These are phyloP conservation scores for Elephantulus edwardii DNA, from an alignment of 2,113 vertebrate species.

Conservation along the genomic window DNA sequence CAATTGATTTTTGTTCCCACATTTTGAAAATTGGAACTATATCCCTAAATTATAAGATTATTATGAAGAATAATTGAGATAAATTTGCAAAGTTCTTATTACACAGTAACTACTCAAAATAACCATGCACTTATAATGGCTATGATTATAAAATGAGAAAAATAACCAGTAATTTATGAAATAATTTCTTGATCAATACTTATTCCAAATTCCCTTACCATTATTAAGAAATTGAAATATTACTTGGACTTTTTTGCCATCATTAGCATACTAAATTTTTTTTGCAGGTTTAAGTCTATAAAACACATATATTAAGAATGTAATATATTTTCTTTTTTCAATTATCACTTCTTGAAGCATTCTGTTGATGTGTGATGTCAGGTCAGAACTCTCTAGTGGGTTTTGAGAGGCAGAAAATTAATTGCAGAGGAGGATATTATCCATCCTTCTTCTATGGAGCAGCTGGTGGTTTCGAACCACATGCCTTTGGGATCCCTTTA, in stretches of 20 bases:
- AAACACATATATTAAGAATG: neutral
- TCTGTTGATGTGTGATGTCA: too few species aligned
- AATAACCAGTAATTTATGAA: neutral
- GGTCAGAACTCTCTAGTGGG: too few species aligned
- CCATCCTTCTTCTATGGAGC: too few species aligned
- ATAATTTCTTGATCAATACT: neutral
- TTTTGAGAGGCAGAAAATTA: too few species aligned
- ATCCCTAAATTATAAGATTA: neutral
- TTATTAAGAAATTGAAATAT: neutral
- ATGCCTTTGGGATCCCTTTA: too few species aligned
- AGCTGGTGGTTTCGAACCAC: too few species aligned
- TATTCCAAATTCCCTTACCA: neutral
- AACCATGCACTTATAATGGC: neutral
- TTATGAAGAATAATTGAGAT: neutral
- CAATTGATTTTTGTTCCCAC: neutral
- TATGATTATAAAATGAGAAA: neutral
- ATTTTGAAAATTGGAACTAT: conserved; percentile 8
- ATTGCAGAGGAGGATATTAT: too few species aligned
- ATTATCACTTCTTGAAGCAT: too few species aligned
- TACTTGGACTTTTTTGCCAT: neutral
- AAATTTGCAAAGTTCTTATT: neutral
- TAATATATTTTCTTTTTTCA: neutral
- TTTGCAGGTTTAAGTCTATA: neutral
- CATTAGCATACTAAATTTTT: neutral
- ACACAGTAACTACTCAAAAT: neutral